These are phyloP conservation scores for Sogatella furcifera DNA, from an alignment of 1,140 invertebrate genomes.

Conservation along the genomic window DNA sequence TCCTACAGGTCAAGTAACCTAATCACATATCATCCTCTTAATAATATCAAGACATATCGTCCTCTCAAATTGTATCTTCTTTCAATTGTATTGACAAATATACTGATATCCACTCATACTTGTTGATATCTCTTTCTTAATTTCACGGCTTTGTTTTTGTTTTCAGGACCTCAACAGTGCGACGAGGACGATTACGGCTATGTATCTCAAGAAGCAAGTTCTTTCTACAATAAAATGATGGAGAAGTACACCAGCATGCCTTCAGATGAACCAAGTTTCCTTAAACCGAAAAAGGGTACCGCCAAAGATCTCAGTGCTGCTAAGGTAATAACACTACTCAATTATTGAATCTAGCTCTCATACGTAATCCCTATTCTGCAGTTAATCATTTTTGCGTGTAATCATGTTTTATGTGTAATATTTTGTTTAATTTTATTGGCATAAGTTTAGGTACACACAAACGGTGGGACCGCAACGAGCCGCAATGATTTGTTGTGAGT, in stretches of 20 bases:
- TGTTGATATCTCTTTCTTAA: conserved; percentile 2
- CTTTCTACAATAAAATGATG: conserved; percentile 72
- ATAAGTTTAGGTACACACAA: no score
- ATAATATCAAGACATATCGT: no score
- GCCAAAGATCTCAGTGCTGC: conserved; percentile 48
- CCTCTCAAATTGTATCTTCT: no score
- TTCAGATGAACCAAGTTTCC: conserved; percentile 46
- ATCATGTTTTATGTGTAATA: no score
- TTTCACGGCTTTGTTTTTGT: conserved; percentile 5
- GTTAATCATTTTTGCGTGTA: no score
- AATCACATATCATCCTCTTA: no score
- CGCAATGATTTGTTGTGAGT: no score
- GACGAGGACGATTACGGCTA: conserved; percentile 88
- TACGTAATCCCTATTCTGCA: no score
- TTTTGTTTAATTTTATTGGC: no score
- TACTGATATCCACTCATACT: neutral
- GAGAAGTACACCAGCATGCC: conserved; percentile 65
- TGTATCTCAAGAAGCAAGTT: conserved; percentile 67
- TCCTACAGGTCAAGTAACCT: no score
- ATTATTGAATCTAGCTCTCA: neutral
- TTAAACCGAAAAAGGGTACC: conserved; percentile 29
- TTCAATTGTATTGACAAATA: neutral
- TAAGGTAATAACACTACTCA: conserved; percentile 36
- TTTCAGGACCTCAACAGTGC: conserved; percentile 55
- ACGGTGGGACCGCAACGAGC: no score